Evolutionary conservation across 2,113 vertebrate species (phyloP), one percentile per base, ranked within the genome.

Genomic region (Sander vitreus): DNA sequence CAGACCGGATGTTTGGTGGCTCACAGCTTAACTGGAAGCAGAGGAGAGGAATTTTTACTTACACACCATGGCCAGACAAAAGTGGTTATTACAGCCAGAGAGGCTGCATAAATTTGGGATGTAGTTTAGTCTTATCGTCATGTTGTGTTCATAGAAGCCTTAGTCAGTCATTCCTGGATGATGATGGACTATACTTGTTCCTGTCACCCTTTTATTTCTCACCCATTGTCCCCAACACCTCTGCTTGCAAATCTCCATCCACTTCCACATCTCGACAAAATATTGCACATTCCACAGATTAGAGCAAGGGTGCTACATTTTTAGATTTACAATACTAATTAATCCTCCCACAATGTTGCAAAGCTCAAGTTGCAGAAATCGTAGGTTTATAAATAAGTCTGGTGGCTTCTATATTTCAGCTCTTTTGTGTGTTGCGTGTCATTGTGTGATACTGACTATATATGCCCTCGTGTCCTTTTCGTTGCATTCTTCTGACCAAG

Each of bases 401-500:
- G 13, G 55, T 62, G 79, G 78, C 21, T 67, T 73, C 51, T 67
- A 54, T 66, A 55, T 88, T 63, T 33, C 68, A 74, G 65, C 48
- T 62, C 51, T 73, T 68, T 65, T 80, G 62, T 83, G 70, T 87
- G 70, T 83, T 79, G 65, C 54, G 51, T 83, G 80, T 84, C 78
- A 91, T 76, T 91, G 87, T 89, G 89, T 73, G 77, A 83, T 79
- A 76, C 81, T 87, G 81, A 73, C 88, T 76, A 68, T 86, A 79
- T 90, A 70, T 75, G 85, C 78, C 79, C 74, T 80, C 1, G 47
- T 73, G 85, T 90, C 85, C 85, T 76, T 60, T 81, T 80, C 59
- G 57, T 80, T 88, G 84, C 92, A 94, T 94, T 94, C 86, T 89
- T 94, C 89, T 90, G 85, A 82, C 88, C 79, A 71, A 88, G 82